Evolutionary conservation across 2,888 invertebrate genomes (phyloP).

Genomic region (Leptopilina syphax): DNA sequence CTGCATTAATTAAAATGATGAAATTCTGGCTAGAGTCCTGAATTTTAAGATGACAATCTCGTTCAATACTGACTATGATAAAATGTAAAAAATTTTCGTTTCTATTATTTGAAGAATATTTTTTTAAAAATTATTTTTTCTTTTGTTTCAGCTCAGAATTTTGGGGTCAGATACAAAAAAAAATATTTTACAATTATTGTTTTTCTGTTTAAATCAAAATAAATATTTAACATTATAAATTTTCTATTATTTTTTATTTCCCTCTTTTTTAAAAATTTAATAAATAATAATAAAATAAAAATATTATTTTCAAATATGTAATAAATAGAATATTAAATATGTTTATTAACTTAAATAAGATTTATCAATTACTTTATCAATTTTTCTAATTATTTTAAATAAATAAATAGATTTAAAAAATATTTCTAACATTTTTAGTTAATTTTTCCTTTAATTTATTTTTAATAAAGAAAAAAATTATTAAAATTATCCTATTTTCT

Average conservation of each 20-base stretch:
- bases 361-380: too few relatives aligned
- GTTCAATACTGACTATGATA: conserved; percentile 56
- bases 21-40: conserved; percentile 75
- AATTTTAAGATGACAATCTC: conserved; percentile 70
- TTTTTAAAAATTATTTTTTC: not conserved
- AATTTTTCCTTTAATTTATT: too few relatives aligned
- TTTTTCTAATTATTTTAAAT: too few relatives aligned
- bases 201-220: not conserved
- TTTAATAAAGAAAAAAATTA: too few relatives aligned
- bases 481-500: too few relatives aligned
- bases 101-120: not conserved
- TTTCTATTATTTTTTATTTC: not conserved
- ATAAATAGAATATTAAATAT: too few relatives aligned
- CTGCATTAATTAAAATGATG: conserved; percentile 63
- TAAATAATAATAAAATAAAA: not conserved
- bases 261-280: not conserved
- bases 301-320: too few relatives aligned
- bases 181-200: conserved; percentile 25
- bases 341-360: too few relatives aligned
- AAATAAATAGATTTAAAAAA: too few relatives aligned
- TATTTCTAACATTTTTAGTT: too few relatives aligned
- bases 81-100: conserved; percentile 2
- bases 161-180: not conserved
- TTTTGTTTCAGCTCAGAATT: conserved; percentile 44
- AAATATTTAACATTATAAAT: not conserved